These are phyloP conservation scores for Trogon surrucura DNA, from an alignment of 2,113 vertebrate species.

Conservation along the genomic window DNA sequence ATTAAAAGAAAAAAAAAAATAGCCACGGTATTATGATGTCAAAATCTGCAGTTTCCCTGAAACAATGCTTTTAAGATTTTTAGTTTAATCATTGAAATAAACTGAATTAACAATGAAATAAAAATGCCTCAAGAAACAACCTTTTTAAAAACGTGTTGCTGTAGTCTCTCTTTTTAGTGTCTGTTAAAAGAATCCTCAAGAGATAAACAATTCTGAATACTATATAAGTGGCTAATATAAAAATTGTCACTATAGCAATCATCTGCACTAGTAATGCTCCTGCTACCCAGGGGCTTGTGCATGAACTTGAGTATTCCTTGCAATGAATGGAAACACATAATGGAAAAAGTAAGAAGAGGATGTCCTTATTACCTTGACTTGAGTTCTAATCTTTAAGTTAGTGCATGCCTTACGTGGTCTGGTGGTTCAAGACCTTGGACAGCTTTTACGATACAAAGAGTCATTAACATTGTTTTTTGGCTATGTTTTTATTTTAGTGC, in stretches of 20 bases:
- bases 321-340: neutral
- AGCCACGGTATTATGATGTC: neutral
- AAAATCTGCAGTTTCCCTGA: neutral
- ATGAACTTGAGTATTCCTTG: neutral
- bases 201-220: neutral
- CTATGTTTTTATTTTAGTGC: neutral
- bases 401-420: rapidly evolving
- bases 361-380: neutral
- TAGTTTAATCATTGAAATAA: neutral
- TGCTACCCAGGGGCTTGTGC: neutral
- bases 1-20: neutral
- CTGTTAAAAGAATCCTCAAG: neutral
- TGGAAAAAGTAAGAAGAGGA: neutral
- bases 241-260: neutral
- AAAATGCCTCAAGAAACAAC: neutral
- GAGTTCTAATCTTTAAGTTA: neutral
- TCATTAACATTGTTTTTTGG: neutral
- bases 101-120: constrained; percentile 1
- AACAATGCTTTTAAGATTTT: constrained; percentile 1
- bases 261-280: neutral
- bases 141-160: neutral
- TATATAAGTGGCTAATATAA: neutral
- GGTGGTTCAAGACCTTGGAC: neutral
- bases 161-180: neutral
- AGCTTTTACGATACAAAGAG: neutral